Conservation (phyloP, 1,140 invertebrate species). For the Cydia pomonella region DNA sequence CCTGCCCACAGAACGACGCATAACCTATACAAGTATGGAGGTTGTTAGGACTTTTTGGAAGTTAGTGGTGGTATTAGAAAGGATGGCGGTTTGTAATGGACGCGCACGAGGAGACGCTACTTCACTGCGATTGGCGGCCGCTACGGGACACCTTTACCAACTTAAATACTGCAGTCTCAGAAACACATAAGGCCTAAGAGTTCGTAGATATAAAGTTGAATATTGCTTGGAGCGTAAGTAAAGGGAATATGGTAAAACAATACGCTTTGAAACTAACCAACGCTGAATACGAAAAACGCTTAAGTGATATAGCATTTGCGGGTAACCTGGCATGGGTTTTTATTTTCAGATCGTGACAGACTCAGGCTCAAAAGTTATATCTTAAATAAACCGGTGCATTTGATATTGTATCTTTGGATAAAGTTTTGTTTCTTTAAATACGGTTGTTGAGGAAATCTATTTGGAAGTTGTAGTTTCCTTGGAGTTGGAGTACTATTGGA, state of each 20-base stretch:
- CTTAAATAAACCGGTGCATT: not conserved
- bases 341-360: slow-evolving; percentile 16
- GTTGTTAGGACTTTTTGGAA: not conserved
- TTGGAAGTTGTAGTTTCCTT: not conserved
- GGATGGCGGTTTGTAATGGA: slow-evolving; percentile 54
- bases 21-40: not conserved
- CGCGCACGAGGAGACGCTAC: slow-evolving; percentile 42
- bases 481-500: not conserved
- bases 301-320: slow-evolving; percentile 46
- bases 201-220: slow-evolving; percentile 28
- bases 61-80: slow-evolving; percentile 55
- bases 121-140: slow-evolving; percentile 45
- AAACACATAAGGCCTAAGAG: not conserved
- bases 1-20: not conserved
- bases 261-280: slow-evolving; percentile 41
- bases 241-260: slow-evolving; percentile 11
- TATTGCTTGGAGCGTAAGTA: slow-evolving; percentile 3
- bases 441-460: not conserved
- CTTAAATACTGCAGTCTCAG: not conserved
- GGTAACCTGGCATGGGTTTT: slow-evolving; percentile 4
- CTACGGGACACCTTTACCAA: slow-evolving; percentile 34
- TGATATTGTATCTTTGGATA: not conserved
- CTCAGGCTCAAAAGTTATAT: not conserved
- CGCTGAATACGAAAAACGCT: slow-evolving; percentile 47
- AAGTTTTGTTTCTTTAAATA: not conserved